Conservation (phyloP, 2,888 invertebrate species). For the Stenoptilia bipunctidactyla region DNA sequence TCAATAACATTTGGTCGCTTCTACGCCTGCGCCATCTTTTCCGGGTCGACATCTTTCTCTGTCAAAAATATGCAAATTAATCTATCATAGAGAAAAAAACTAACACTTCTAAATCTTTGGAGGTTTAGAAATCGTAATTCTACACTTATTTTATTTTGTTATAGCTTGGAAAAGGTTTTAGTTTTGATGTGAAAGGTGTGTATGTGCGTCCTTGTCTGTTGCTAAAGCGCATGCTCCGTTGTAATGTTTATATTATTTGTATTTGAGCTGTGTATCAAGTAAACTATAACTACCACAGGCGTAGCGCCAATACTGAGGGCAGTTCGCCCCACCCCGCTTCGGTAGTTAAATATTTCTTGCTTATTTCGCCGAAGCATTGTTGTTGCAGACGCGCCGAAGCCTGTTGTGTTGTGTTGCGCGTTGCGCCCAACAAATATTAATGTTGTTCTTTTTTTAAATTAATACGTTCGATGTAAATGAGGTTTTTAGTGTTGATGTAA, state of each 20-base stretch:
- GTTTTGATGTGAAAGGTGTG: slow-evolving; percentile 3
- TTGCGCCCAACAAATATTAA: slow-evolving; percentile 48
- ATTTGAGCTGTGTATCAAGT: slow-evolving; percentile 73
- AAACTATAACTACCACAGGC: slow-evolving; percentile 73
- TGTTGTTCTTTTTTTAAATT: slow-evolving; percentile 33
- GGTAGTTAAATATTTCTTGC: slow-evolving; percentile 74
- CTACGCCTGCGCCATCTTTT: slow-evolving; percentile 44
- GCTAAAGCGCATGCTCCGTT: slow-evolving; percentile 60
- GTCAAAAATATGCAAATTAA: slow-evolving; percentile 70
- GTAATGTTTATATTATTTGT: slow-evolving; percentile 73
- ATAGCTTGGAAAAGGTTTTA: no score
- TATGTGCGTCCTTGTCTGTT: slow-evolving; percentile 40
- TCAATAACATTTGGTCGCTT: slow-evolving; percentile 54
- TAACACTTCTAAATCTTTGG: no score
- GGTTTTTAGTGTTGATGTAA: slow-evolving; percentile 5
- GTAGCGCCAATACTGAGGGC: slow-evolving; percentile 69
- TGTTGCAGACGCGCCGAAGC: slow-evolving; percentile 61
- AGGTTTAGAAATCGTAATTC: no score
- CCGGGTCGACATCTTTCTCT: slow-evolving; percentile 29
- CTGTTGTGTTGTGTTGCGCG: slow-evolving; percentile 69
- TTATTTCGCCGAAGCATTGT: slow-evolving; percentile 72
- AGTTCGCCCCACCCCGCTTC: slow-evolving; percentile 59
- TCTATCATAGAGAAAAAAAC: slow-evolving; percentile 56
- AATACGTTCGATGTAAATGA: background rate
- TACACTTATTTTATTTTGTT: no score